Evolutionary conservation across 2,113 vertebrate species (phyloP).

Genomic region (Cephalopholis sonnerati): DNA sequence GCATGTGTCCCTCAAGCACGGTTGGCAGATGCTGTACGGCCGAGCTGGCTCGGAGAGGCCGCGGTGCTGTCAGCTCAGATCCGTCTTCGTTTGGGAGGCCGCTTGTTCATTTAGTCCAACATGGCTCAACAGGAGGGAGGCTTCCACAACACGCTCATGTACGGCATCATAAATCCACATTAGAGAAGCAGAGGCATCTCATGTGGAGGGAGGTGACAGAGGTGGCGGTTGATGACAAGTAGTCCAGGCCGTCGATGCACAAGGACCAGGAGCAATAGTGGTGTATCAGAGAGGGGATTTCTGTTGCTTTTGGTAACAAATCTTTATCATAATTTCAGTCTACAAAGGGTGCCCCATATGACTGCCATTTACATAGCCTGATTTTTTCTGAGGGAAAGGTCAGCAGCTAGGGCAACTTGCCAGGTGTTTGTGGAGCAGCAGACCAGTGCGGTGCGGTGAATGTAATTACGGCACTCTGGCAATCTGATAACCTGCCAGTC

Average conservation of each 20-base stretch:
- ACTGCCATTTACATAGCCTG: conserved; percentile 50
- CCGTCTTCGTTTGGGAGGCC: conserved; percentile 76
- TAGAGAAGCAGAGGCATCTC: conserved; percentile 63
- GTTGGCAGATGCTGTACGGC: conserved; percentile 55
- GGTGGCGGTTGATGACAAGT: conserved; percentile 21
- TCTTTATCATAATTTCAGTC: conserved; percentile 20
- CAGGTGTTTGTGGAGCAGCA: conserved; percentile 75
- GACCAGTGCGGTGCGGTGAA: conserved; percentile 68
- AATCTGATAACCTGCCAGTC: conserved; percentile 80
- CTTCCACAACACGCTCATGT: conserved; percentile 56
- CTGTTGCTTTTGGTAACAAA: conserved; percentile 22
- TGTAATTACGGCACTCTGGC: conserved; percentile 79
- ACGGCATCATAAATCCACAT: conserved; percentile 81
- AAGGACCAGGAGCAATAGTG: not conserved
- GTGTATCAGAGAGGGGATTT: not conserved
- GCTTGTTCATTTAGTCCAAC: conserved; percentile 75
- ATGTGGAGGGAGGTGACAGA: conserved; percentile 30
- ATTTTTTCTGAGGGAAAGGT: conserved; percentile 67
- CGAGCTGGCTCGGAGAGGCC: conserved; percentile 46
- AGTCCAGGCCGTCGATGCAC: conserved; percentile 12
- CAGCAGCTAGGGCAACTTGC: conserved; percentile 65
- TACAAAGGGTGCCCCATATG: conserved; percentile 16
- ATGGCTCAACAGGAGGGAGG: conserved; percentile 72
- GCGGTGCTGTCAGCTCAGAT: conserved; percentile 74
- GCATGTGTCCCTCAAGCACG: conserved; percentile 51